Conservation (phyloP, 2,888 invertebrate species). For the Agrotis exclamationis region DNA sequence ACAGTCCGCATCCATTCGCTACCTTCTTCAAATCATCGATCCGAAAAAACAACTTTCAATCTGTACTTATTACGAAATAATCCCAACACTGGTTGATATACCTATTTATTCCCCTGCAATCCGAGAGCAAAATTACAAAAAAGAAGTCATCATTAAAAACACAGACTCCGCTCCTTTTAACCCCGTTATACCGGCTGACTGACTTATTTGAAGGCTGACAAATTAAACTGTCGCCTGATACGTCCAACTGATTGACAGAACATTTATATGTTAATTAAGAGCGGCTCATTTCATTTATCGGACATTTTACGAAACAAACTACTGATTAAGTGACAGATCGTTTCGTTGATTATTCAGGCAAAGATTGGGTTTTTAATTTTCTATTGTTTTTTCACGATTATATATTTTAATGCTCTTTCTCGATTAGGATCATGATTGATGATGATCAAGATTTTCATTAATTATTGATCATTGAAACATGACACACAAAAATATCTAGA, state of each 20-base stretch:
- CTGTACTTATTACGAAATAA: no score
- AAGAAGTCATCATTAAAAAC: slow-evolving; percentile 20
- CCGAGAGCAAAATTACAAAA: neutral
- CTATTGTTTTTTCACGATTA: no score
- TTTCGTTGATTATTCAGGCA: neutral
- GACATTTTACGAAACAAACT: slow-evolving; percentile 26
- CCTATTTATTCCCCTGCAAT: slow-evolving; percentile 4
- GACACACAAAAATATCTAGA: no score
- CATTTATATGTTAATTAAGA: slow-evolving; percentile 61
- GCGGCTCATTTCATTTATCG: slow-evolving; percentile 51
- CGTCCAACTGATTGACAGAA: slow-evolving; percentile 54
- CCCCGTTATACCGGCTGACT: slow-evolving; percentile 26
- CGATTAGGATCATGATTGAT: no score
- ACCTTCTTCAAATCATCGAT: no score
- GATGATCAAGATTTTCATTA: neutral
- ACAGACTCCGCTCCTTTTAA: slow-evolving; percentile 7
- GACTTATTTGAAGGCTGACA: slow-evolving; percentile 52
- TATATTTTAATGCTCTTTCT: no score
- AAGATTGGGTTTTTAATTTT: neutral
- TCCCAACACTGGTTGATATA: slow-evolving; percentile 20
- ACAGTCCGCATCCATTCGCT: no score
- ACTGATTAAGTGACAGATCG: slow-evolving; percentile 24
- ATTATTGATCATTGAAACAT: no score
- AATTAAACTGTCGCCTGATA: slow-evolving; percentile 56
- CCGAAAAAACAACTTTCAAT: no score